phyloP scores from a whole-genome alignment of 53 echinoderm and acorn worm species.

The Crossaster papposus region DNA sequence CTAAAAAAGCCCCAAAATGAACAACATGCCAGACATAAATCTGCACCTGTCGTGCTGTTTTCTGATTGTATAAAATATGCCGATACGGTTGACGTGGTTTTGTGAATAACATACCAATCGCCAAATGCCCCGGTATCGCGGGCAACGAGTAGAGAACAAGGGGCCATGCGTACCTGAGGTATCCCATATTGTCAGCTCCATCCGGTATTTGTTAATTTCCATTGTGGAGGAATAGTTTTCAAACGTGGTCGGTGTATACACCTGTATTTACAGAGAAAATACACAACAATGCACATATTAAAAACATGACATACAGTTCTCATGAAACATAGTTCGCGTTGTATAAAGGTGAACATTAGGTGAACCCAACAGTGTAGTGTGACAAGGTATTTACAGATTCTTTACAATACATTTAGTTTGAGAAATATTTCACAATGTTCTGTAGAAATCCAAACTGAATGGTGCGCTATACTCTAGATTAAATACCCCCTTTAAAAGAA shows the following conservation, averaged over 20 bases:
- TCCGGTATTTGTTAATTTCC: conserved; percentile 83
- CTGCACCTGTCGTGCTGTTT: neutral
- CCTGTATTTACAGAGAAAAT: conserved; percentile 59
- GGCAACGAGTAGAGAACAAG: neutral
- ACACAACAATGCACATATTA: neutral
- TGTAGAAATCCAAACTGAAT: too few species aligned
- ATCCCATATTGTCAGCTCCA: conserved; percentile 86
- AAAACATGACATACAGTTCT: too few species aligned
- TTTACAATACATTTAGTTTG: too few species aligned
- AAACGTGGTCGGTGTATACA: conserved; percentile 92
- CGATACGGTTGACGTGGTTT: neutral
- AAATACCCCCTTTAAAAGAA: too few species aligned
- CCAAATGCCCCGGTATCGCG: neutral
- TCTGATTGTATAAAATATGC: neutral
- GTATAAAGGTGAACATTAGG: too few species aligned
- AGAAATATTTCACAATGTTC: too few species aligned
- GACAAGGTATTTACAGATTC: too few species aligned
- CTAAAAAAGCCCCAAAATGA: neutral
- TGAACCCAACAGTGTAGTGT: too few species aligned
- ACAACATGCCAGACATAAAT: neutral
- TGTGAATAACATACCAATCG: neutral
- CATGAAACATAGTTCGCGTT: too few species aligned
- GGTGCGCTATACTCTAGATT: too few species aligned
- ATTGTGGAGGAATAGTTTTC: conserved; percentile 80
- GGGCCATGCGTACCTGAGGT: conserved; percentile 89